Conservation (phyloP, 2,888 invertebrate species). For the Cyrtodaria siliqua region DNA sequence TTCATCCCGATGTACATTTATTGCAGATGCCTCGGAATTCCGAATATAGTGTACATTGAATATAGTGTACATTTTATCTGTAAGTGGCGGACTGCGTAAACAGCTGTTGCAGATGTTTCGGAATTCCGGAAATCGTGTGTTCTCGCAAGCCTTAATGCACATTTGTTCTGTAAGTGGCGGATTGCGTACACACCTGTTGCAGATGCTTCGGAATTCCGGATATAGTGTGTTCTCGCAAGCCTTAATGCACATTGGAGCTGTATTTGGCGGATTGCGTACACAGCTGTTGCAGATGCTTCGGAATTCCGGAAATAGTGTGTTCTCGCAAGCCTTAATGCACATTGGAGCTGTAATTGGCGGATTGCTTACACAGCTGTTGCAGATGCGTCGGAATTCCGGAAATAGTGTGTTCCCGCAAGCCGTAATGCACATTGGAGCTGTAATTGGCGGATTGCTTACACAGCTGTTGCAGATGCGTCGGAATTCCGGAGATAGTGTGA, state of each 20-base stretch:
- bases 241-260: slow-evolving; percentile 19
- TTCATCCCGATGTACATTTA: too few relatives aligned
- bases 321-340: slow-evolving; percentile 29
- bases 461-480: too few relatives aligned
- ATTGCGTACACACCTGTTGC: slow-evolving; percentile 2
- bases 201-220: slow-evolving; percentile 7
- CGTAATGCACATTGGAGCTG: too few relatives aligned
- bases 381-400: slow-evolving; percentile 7
- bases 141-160: slow-evolving; percentile 29
- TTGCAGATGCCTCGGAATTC: too few relatives aligned
- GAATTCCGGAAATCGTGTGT: slow-evolving; percentile 8
- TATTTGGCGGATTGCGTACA: slow-evolving; percentile 10
- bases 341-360: slow-evolving; percentile 16
- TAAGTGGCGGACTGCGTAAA: too few relatives aligned
- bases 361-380: slow-evolving; percentile 2
- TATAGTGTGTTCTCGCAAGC: slow-evolving; percentile 25
- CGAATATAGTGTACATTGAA: neutral
- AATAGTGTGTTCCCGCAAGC: too few relatives aligned
- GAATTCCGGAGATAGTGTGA: too few relatives aligned
- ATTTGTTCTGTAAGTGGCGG: slow-evolving; percentile 18
- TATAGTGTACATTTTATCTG: too few relatives aligned
- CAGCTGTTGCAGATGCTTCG: slow-evolving; percentile 12
- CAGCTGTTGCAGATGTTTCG: slow-evolving; percentile 2
- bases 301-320: slow-evolving; percentile 9
- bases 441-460: too few relatives aligned